phyloP scores from a whole-genome alignment of 53 echinoderm and acorn worm genomes.

The Paracentrotus lividus region DNA sequence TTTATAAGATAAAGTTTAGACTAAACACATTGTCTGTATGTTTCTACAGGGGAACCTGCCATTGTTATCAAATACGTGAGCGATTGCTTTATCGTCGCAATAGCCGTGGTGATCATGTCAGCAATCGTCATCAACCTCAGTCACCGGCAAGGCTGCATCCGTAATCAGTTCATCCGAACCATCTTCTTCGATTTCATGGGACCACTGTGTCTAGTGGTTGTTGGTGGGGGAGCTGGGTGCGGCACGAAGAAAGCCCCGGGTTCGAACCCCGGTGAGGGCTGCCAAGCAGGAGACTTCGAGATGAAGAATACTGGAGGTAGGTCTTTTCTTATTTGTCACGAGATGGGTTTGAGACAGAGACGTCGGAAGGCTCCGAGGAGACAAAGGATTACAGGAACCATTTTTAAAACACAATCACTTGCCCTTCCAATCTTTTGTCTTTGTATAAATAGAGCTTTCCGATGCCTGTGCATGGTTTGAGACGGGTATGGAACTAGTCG shows the following conservation, averaged over 20 bases:
- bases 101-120: background rate
- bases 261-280: constrained; percentile 4
- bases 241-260: background rate
- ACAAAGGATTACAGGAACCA: no score
- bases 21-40: no score
- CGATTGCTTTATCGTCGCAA: background rate
- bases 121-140: constrained; percentile 34
- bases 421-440: no score
- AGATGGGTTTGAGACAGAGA: no score
- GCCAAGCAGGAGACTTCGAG: background rate
- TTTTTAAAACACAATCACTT: no score
- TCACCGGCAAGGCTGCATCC: background rate
- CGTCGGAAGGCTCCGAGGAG: no score
- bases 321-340: no score
- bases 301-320: background rate
- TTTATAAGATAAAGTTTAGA: no score
- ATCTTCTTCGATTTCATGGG: constrained; percentile 3
- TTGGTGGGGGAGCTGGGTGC: background rate
- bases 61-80: background rate
- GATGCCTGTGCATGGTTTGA: no score
- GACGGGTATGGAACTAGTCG: no score
- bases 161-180: background rate
- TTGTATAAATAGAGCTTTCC: no score
- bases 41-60: background rate
- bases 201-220: constrained; percentile 7